Evolutionary conservation across 2,888 invertebrate genomes (phyloP).

Genomic region (Macrostomum cliftonense): DNA sequence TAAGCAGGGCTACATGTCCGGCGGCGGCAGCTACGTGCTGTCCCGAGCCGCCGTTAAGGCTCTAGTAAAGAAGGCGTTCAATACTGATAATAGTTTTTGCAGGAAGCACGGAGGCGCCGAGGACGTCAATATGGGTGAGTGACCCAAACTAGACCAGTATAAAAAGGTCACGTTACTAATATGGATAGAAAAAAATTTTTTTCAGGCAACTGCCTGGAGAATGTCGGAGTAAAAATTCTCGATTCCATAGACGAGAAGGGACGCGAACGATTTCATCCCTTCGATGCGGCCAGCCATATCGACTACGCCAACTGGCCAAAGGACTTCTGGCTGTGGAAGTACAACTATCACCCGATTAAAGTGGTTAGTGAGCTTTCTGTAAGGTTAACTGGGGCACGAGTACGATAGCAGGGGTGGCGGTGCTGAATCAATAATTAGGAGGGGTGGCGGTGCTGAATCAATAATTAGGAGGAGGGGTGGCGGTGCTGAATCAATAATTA

Average conservation of each 20-base stretch:
- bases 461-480: too few species aligned
- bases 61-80: slow-evolving; percentile 4
- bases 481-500: too few species aligned
- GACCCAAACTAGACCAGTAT: too few species aligned
- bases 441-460: too few species aligned
- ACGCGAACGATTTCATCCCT: slow-evolving; percentile 77
- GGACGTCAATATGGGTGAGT: slow-evolving; percentile 63
- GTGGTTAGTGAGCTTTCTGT: slow-evolving; percentile 55
- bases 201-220: slow-evolving; percentile 12
- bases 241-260: slow-evolving; percentile 62
- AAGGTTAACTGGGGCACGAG: too few species aligned
- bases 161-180: too few species aligned
- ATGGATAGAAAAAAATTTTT: too few species aligned
- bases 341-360: slow-evolving; percentile 66
- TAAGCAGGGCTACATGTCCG: slow-evolving; percentile 40
- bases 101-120: slow-evolving; percentile 54
- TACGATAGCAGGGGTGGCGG: too few species aligned
- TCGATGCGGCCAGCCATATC: slow-evolving; percentile 68
- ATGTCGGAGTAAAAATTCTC: slow-evolving; percentile 59
- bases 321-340: slow-evolving; percentile 61
- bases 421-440: too few species aligned
- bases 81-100: slow-evolving; percentile 1
- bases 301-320: background rate
- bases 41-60: slow-evolving; percentile 50
- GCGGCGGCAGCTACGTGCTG: slow-evolving; percentile 59